A percentile compares a stretch with the other conserved stretches of the same genome.
Conservation (phyloP, 2,888 invertebrate genomes). For the Formica aserva region DNA sequence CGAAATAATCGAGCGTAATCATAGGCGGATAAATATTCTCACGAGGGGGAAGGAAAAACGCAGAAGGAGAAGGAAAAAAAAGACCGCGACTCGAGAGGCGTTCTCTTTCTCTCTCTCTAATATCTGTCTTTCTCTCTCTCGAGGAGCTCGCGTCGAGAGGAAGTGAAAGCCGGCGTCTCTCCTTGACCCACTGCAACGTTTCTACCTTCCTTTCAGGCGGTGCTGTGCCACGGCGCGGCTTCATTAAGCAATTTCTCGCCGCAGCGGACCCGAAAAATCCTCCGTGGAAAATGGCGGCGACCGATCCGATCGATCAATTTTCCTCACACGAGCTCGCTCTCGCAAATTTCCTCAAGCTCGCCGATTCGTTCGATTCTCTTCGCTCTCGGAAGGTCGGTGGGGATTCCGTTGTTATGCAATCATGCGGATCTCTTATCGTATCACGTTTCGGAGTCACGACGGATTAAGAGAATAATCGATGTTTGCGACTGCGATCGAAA, state of each 20-base stretch:
- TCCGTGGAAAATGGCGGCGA: constrained; percentile 65
- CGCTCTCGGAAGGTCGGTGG: background rate
- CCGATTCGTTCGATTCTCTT: background rate
- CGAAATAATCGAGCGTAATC: constrained; percentile 37
- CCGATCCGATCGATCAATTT: background rate
- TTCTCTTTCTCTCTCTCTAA: constrained; percentile 14
- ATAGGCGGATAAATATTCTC: constrained; percentile 42
- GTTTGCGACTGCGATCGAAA: background rate
- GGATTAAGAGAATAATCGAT: background rate
- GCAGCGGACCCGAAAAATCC: constrained; percentile 67
- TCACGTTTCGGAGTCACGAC: background rate
- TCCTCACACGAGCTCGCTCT: background rate
- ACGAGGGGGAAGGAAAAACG: constrained; percentile 56
- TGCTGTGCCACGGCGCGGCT: constrained; percentile 82
- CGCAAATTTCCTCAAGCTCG: background rate
- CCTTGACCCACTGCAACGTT: constrained; percentile 86
- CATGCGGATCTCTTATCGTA: background rate
- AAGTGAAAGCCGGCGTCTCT: constrained; percentile 85
- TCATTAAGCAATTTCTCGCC: constrained; percentile 85
- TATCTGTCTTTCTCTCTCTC: constrained; percentile 39
- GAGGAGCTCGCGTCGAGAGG: constrained; percentile 82
- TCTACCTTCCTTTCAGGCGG: constrained; percentile 85
- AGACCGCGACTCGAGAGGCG: constrained; percentile 67
- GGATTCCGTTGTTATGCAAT: background rate
- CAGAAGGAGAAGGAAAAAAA: constrained; percentile 32